phyloP scores from a whole-genome alignment of 1,140 invertebrate genomes.

The Apocrypta bakeri region DNA sequence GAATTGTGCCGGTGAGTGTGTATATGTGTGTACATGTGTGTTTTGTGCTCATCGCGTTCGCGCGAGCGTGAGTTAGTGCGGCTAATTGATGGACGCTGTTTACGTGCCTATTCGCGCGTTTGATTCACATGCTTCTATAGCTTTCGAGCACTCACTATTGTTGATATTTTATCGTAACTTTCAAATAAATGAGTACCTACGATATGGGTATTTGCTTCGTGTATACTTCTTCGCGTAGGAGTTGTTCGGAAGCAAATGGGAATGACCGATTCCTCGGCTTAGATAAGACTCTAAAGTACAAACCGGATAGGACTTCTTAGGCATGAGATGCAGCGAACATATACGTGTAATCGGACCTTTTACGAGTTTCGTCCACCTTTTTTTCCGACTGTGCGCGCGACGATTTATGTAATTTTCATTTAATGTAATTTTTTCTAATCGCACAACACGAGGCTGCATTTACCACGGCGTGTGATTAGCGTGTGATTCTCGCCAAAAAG shows the following conservation, averaged over 20 bases:
- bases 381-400: not conserved
- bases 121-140: not conserved
- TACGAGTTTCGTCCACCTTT: too few relatives aligned
- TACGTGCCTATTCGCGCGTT: not conserved
- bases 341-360: too few relatives aligned
- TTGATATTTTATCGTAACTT: too few relatives aligned
- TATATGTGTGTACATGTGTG: not conserved
- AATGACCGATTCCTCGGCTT: too few relatives aligned
- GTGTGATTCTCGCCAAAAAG: not conserved
- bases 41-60: not conserved
- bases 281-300: too few relatives aligned
- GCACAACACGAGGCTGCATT: not conserved
- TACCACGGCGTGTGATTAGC: not conserved
- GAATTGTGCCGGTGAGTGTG: slow-evolving; percentile 44
- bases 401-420: not conserved
- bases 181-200: too few relatives aligned
- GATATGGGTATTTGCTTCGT: too few relatives aligned
- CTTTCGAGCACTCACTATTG: too few relatives aligned
- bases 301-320: not conserved
- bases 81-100: not conserved
- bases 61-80: not conserved
- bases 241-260: too few relatives aligned
- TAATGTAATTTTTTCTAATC: too few relatives aligned
- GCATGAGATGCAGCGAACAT: too few relatives aligned
- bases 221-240: too few relatives aligned